These are phyloP conservation scores for Steinernema scapterisci DNA, from an alignment of 2,888 invertebrate species.

Conservation along the genomic window DNA sequence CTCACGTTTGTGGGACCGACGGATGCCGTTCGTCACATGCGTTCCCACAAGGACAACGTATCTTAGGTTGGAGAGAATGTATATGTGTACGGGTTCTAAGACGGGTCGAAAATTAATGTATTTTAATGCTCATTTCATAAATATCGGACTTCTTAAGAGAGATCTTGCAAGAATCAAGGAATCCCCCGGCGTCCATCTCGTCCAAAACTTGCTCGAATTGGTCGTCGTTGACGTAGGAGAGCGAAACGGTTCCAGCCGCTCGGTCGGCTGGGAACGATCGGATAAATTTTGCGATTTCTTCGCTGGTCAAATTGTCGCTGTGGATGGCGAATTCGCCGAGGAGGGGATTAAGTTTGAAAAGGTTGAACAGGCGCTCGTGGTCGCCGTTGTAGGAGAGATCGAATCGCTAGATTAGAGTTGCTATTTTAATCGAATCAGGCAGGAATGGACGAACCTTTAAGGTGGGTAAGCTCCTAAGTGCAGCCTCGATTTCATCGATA, in stretches of 20 bases:
- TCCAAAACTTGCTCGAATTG: slow-evolving; percentile 2
- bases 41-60: not conserved
- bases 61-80: too few species aligned
- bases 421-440: too few species aligned
- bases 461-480: not conserved
- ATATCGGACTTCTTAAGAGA: not conserved
- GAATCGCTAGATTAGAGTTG: not conserved
- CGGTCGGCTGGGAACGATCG: not conserved
- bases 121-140: not conserved
- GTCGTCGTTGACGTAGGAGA: slow-evolving; percentile 19
- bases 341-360: not conserved
- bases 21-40: slow-evolving; percentile 4
- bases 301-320: slow-evolving; percentile 1
- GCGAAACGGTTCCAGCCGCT: not conserved
- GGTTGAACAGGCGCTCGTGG: slow-evolving; percentile 1
- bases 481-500: not conserved
- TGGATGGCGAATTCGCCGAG: not conserved
- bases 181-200: not conserved
- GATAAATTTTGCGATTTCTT: not conserved
- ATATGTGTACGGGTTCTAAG: not conserved
- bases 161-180: not conserved
- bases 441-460: too few species aligned
- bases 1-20: slow-evolving; percentile 35
- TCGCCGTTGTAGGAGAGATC: slow-evolving; percentile 23
- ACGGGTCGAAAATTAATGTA: not conserved